Conservation (phyloP, 37 sponge, comb jelly and placozoan species). For the Aplysina aerophoba region DNA sequence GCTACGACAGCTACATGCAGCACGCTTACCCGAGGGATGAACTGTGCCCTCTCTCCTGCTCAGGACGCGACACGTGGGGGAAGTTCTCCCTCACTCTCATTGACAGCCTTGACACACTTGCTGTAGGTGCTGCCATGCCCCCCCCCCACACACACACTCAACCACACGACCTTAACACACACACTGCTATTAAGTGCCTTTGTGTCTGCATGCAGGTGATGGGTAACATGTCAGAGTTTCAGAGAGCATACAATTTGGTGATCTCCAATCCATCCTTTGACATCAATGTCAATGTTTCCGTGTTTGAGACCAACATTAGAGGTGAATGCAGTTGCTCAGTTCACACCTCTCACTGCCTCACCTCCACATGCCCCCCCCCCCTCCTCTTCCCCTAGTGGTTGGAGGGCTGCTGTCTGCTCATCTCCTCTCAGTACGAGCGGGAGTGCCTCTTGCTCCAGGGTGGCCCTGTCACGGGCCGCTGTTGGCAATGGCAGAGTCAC, state of each 20-base stretch:
- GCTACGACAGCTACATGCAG: constrained; percentile 74
- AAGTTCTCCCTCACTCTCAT: constrained; percentile 80
- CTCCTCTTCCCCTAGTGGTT: constrained; percentile 39
- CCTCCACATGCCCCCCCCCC: not conserved
- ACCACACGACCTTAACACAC: no score
- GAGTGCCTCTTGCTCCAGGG: constrained; percentile 46
- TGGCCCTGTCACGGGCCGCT: constrained; percentile 88
- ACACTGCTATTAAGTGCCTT: no score
- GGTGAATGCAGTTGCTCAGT: constrained; percentile 2
- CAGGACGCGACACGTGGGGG: constrained; percentile 75
- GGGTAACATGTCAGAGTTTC: constrained; percentile 60
- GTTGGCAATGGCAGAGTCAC: constrained; percentile 66
- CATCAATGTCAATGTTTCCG: constrained; percentile 62
- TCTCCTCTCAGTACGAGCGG: constrained; percentile 51
- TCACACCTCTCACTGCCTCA: not conserved
- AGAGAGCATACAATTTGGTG: constrained; percentile 29
- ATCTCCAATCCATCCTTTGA: constrained; percentile 37
- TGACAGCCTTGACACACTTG: constrained; percentile 70
- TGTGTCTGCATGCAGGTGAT: constrained; percentile 17
- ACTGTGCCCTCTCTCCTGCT: constrained; percentile 66
- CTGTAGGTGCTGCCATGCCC: constrained; percentile 32
- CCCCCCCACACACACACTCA: no score
- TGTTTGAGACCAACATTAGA: constrained; percentile 85
- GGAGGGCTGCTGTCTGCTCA: constrained; percentile 80
- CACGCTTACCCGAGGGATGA: constrained; percentile 79